Conservation (phyloP, 1,140 invertebrate species). For the Ditylenchus dipsaci region DNA sequence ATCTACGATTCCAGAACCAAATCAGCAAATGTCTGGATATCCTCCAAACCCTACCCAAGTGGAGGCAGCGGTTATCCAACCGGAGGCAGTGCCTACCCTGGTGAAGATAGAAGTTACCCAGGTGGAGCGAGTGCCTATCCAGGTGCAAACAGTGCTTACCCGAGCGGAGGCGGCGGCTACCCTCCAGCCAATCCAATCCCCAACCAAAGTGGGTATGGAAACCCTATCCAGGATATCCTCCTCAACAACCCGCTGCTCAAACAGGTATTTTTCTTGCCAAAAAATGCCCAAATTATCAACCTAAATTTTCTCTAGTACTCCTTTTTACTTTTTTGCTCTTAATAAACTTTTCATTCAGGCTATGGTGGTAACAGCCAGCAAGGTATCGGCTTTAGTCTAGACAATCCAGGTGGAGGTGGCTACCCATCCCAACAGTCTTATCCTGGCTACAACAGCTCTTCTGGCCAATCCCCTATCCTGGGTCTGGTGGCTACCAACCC, state of each 20-base stretch:
- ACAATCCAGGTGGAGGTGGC: slow-evolving; percentile 3
- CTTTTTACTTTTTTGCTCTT: too few species aligned
- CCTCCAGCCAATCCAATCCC: too few species aligned
- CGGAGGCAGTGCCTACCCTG: not conserved
- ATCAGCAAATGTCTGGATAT: not conserved
- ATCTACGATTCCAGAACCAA: not conserved
- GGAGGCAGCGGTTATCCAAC: not conserved
- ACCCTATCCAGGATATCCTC: slow-evolving; percentile 1
- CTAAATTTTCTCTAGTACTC: too few species aligned
- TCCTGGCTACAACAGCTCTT: not conserved
- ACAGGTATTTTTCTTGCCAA: not conserved
- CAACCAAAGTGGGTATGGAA: too few species aligned
- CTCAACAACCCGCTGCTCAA: not conserved
- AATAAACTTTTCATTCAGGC: not conserved
- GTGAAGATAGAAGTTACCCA: too few species aligned
- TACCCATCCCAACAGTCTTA: slow-evolving; percentile 1
- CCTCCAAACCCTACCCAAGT: not conserved
- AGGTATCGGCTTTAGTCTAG: not conserved
- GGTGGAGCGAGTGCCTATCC: too few species aligned
- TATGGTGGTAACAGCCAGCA: not conserved
- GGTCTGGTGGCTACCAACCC: slow-evolving; percentile 4
- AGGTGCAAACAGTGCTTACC: too few species aligned
- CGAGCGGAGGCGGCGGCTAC: too few species aligned
- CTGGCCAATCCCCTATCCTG: not conserved
- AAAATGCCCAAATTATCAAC: not conserved